Evolutionary conservation across 2,888 invertebrate species (phyloP).

Genomic region (Gortyna flavago): DNA sequence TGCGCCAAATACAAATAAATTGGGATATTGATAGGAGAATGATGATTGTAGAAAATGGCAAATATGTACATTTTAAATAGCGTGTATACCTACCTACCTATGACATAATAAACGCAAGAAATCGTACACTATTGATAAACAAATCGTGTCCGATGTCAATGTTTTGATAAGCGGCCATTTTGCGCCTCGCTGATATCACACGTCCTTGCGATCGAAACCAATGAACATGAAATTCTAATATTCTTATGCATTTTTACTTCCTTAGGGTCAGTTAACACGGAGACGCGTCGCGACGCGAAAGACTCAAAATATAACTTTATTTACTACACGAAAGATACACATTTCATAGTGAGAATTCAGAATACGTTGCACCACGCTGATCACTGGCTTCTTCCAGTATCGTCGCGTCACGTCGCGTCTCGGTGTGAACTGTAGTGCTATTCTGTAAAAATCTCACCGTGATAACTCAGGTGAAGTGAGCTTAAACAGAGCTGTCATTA

Average conservation of each 20-base stretch:
- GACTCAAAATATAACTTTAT: too few relatives aligned
- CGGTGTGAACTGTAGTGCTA: too few relatives aligned
- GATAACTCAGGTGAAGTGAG: too few relatives aligned
- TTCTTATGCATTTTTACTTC: neutral
- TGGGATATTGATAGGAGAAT: neutral
- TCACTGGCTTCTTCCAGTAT: too few relatives aligned
- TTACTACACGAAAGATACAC: too few relatives aligned
- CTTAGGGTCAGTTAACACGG: too few relatives aligned
- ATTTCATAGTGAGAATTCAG: too few relatives aligned
- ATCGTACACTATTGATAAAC: slow-evolving; percentile 57
- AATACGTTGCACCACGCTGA: too few relatives aligned
- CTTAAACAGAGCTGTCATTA: too few relatives aligned
- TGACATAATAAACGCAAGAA: slow-evolving; percentile 62
- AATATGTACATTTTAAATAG: slow-evolving; percentile 28
- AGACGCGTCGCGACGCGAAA: too few relatives aligned
- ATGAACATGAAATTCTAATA: neutral
- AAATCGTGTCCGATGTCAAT: slow-evolving; percentile 58
- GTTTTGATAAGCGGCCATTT: slow-evolving; percentile 62
- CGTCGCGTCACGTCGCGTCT: too few relatives aligned
- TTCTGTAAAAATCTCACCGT: too few relatives aligned
- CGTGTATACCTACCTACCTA: slow-evolving; percentile 8
- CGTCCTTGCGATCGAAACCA: slow-evolving; percentile 21
- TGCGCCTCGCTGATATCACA: slow-evolving; percentile 43
- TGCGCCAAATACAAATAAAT: neutral
- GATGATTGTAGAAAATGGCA: neutral